Conservation (phyloP, 2,797 vertebrate genomes). For the Buceros bicornis region DNA sequence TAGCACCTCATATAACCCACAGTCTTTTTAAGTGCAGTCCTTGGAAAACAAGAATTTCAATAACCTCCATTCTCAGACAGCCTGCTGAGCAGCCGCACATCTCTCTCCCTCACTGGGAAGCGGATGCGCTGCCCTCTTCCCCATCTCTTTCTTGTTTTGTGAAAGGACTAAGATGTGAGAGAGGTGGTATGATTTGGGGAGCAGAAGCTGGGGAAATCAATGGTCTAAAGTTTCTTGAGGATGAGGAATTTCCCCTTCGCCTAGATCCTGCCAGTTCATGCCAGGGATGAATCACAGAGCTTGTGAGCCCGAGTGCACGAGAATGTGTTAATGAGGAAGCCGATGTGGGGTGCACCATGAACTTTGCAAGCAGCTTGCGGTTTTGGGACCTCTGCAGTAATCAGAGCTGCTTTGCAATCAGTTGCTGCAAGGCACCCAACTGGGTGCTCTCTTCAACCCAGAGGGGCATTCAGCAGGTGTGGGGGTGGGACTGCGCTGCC, state of each 20-base stretch:
- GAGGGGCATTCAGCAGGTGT: background rate
- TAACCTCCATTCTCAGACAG: background rate
- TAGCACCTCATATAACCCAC: background rate
- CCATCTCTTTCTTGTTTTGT: background rate
- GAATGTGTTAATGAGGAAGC: background rate
- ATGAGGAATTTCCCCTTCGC: background rate
- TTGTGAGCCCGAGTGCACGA: fast-evolving
- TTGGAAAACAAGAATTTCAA: conserved; percentile 52
- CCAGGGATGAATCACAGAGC: background rate
- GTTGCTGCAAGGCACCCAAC: background rate
- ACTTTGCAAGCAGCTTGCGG: background rate
- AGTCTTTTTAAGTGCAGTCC: conserved; percentile 16
- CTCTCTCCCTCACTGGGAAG: background rate
- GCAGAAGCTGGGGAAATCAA: background rate
- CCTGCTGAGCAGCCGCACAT: background rate
- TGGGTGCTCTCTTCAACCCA: background rate
- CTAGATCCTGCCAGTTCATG: background rate
- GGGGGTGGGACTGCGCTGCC: background rate
- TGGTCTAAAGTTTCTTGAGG: background rate
- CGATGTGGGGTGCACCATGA: background rate
- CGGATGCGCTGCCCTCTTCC: background rate
- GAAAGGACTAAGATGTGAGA: background rate
- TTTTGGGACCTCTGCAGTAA: background rate
- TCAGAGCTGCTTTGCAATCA: background rate
- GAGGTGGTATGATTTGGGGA: background rate